These are phyloP conservation scores for Drosophila maculinotata DNA, from an alignment of 2,888 invertebrate genomes.

Conservation along the genomic window DNA sequence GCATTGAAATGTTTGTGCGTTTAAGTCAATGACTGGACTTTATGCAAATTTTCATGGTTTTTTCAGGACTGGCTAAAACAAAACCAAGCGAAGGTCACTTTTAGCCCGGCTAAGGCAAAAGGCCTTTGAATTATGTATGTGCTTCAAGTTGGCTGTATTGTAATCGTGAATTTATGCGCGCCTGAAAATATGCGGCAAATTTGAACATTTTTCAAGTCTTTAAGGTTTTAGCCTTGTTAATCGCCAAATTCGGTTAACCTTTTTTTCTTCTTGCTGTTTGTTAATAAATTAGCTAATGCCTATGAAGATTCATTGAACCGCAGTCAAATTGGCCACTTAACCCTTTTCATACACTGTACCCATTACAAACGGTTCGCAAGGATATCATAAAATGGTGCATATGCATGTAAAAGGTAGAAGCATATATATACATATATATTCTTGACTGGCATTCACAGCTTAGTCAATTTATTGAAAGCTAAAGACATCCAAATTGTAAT, in stretches of 20 bases:
- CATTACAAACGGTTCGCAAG: not conserved
- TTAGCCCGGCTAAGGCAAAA: slow-evolving; percentile 19
- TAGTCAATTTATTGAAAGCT: no score
- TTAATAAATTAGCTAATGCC: slow-evolving; percentile 54
- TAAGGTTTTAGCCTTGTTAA: slow-evolving; percentile 18
- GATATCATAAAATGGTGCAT: not conserved
- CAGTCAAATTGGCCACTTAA: slow-evolving; percentile 68
- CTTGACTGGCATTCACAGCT: no score
- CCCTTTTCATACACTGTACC: slow-evolving; percentile 49
- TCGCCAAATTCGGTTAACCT: slow-evolving; percentile 14
- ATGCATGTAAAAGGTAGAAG: not conserved
- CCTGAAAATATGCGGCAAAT: slow-evolving; percentile 57
- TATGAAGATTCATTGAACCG: slow-evolving; percentile 60
- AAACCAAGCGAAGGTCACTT: slow-evolving; percentile 23
- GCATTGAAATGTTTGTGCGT: slow-evolving; percentile 68
- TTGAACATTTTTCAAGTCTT: slow-evolving; percentile 12
- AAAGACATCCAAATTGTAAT: no score
- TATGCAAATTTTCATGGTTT: slow-evolving; percentile 61
- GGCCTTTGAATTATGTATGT: slow-evolving; percentile 62
- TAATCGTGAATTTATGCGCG: slow-evolving; percentile 38
- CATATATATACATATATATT: no score
- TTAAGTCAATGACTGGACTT: slow-evolving; percentile 72
- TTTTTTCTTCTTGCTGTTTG: slow-evolving; percentile 22
- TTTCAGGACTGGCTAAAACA: slow-evolving; percentile 14
- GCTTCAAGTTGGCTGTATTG: slow-evolving; percentile 38